Base-by-base conservation (phyloP, 2,797 vertebrate genomes). In the Gallinago solitaria region DNA sequence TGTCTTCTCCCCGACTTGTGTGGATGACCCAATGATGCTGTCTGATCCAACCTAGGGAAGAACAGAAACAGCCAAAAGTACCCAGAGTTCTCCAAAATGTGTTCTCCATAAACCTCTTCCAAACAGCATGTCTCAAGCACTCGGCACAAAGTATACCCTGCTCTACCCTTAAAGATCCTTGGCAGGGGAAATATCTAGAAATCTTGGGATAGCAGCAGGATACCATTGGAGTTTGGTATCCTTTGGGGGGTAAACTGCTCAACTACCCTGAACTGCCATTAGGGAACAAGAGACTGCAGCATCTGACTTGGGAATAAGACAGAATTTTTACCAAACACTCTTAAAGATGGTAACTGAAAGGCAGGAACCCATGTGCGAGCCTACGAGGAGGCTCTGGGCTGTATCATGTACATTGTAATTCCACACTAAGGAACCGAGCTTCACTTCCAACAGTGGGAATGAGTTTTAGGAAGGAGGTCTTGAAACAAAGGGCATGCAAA, bases 1-100 rank as follows among this genome's bases (percentile, higher is more conserved):
- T 12, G 99, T 98, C 95, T 99, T 99, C 96, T 99, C 99, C 61
- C 99, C 99, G 0, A 99, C 96, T 93, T 99, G 99, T 39, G 99
- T 99, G 88, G 94, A 97, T 27, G 98, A 97, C 56, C 99, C 99
- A 20, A 99, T 98, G 96, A 99, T 99, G 90, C 98, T 99, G 96
- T 99, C 99, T 59, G 97, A 97, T 86, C 99, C 99, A 96, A 99
- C 97, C 99, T 99, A 94, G 19, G 87, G 35, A 95, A 91, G 33
- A 89, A 92, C 4, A 13, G 76, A 83, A 94, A 77, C 1, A 30
- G 41, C 17, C 30, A 85, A 77, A 83, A 87, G 35, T 11, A 84
- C 24, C 37, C 25, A 16, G 39, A 69, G 43, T 25, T 90, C 23
- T 77, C 43, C 0, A 0, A 32, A 13, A 65, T 0, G 1, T 39